phyloP scores from a whole-genome alignment of 2,113 vertebrate genomes.

The Bungarus multicinctus region DNA sequence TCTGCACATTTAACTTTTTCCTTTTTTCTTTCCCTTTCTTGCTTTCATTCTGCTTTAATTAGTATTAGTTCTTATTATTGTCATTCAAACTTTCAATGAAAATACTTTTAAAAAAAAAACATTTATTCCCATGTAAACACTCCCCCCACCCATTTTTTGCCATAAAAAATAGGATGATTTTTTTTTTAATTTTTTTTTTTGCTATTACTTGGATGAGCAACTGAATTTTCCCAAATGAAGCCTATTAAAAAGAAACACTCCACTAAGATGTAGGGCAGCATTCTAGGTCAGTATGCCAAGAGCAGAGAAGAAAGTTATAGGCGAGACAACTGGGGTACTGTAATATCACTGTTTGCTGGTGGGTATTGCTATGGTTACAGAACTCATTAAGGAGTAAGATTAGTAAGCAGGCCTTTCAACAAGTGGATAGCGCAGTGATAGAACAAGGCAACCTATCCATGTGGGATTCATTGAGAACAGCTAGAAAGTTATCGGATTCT shows the following conservation, averaged over 20 bases:
- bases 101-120: no score
- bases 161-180: no score
- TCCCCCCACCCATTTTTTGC: no score
- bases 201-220: background rate
- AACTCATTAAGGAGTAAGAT: constrained; percentile 8
- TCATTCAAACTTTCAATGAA: no score
- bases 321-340: constrained; percentile 25
- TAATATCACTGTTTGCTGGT: constrained; percentile 29
- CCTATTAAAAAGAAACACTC: constrained; percentile 26
- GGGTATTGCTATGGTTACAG: constrained; percentile 37
- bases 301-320: constrained; percentile 7
- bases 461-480: background rate
- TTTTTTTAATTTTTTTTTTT: no score
- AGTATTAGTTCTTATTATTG: no score
- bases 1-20: no score
- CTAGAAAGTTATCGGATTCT: background rate
- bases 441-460: constrained; percentile 19
- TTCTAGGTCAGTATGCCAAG: constrained; percentile 48
- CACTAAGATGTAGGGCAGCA: constrained; percentile 44
- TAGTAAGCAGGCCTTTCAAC: constrained; percentile 29
- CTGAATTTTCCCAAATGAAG: constrained; percentile 25
- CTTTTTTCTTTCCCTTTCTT: no score
- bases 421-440: constrained; percentile 7
- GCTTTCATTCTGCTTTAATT: no score
- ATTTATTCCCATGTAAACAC: no score